phyloP scores from a whole-genome alignment of 2,888 invertebrate genomes.

The Synanthedon formicaeformis region DNA sequence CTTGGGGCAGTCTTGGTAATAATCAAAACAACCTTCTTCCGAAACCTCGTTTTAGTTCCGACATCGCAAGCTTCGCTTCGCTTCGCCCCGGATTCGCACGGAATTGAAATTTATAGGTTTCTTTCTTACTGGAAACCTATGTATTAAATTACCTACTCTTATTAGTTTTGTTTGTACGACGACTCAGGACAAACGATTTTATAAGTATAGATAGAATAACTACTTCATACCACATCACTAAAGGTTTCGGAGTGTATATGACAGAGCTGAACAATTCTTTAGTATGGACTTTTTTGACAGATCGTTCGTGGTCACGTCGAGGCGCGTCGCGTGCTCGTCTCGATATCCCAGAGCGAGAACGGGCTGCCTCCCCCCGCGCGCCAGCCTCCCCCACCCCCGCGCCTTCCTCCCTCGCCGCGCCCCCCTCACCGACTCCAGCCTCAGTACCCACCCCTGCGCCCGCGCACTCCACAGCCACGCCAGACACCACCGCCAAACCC shows the following conservation, averaged over 20 bases:
- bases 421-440: constrained; percentile 15
- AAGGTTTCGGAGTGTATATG: neutral
- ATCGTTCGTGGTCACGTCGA: constrained; percentile 90
- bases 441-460: constrained; percentile 8
- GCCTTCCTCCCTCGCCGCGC: constrained; percentile 28
- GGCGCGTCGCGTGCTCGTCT: constrained; percentile 89
- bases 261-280: neutral
- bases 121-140: too few species aligned
- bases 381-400: constrained; percentile 75
- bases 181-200: too few species aligned
- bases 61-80: too few species aligned
- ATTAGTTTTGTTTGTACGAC: too few species aligned
- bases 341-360: constrained; percentile 83
- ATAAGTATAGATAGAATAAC: neutral
- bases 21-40: constrained; percentile 2
- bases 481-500: constrained; percentile 38
- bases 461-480: neutral
- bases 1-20: constrained; percentile 86
- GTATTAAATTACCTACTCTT: too few species aligned
- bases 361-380: constrained; percentile 75
- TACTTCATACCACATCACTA: too few species aligned
- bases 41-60: too few species aligned
- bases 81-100: too few species aligned
- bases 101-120: too few species aligned
- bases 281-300: constrained; percentile 40